Evolutionary conservation across 2,113 vertebrate genomes (phyloP).

Genomic region (Hydropotes inermis): DNA sequence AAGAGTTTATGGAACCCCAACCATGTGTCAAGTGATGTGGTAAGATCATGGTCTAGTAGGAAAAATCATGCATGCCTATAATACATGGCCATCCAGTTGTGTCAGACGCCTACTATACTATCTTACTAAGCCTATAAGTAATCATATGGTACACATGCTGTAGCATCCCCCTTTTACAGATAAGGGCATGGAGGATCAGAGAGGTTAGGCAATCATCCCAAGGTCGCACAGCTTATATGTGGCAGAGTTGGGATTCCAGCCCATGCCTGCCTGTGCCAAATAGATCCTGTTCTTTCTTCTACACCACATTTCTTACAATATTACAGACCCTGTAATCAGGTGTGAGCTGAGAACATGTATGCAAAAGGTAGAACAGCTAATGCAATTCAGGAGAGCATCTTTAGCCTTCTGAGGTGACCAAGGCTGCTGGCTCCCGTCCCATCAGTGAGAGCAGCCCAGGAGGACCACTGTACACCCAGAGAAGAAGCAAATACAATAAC

Average conservation of each 20-base stretch:
- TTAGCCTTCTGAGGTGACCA: rapidly evolving
- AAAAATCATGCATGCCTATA: not conserved
- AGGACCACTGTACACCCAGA: not conserved
- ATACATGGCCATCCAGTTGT: too few relatives aligned
- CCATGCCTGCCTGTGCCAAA: not conserved
- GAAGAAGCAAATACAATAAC: not conserved
- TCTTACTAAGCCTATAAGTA: not conserved
- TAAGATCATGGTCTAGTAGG: not conserved
- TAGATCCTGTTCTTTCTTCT: not conserved
- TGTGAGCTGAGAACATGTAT: not conserved
- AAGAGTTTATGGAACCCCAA: not conserved
- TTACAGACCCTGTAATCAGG: rapidly evolving
- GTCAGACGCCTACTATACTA: rapidly evolving
- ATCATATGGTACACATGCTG: not conserved
- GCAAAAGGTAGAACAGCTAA: not conserved
- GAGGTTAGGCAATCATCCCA: not conserved
- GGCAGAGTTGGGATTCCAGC: not conserved
- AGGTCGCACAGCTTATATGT: not conserved
- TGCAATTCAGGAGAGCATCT: not conserved
- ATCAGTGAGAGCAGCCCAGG: not conserved
- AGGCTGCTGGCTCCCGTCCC: not conserved
- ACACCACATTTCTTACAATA: not conserved
- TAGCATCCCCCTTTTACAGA: not conserved
- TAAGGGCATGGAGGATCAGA: not conserved
- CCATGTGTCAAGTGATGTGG: not conserved